phyloP scores from a whole-genome alignment of 2,113 vertebrate genomes.

The Thalassoma bifasciatum region DNA sequence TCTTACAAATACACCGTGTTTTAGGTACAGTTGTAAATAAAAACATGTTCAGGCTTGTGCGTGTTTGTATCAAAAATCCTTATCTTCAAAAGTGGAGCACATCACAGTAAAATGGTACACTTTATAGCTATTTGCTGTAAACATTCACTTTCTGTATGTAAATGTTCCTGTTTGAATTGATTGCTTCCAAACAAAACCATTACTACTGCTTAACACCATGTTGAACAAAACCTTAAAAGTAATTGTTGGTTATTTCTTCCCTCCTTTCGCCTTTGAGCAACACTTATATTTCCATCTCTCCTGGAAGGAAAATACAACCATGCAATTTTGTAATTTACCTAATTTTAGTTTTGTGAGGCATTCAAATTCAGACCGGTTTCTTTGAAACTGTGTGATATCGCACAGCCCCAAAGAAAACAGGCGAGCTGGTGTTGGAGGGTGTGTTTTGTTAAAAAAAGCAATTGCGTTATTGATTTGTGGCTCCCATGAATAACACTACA shows the following conservation, averaged over 20 bases:
- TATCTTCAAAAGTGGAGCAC: neutral
- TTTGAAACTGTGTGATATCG: neutral
- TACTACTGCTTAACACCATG: neutral
- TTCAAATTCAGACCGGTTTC: conserved; percentile 5
- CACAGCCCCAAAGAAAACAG: neutral
- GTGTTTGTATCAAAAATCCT: neutral
- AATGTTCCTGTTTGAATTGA: conserved; percentile 4
- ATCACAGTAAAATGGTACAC: neutral
- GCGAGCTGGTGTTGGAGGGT: conserved; percentile 2
- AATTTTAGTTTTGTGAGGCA: neutral
- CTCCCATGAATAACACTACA: conserved; percentile 40
- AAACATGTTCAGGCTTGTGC: neutral
- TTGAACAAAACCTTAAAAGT: neutral
- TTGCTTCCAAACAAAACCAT: neutral
- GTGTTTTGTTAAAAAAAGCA: conserved; percentile 40
- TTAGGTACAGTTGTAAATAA: neutral
- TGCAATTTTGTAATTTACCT: neutral
- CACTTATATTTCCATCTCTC: neutral
- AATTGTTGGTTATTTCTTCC: neutral
- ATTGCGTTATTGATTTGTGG: conserved; percentile 61
- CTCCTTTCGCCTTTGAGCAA: conserved; percentile 4
- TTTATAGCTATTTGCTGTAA: neutral
- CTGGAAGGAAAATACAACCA: neutral
- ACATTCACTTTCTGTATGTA: neutral
- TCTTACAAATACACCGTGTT: neutral